Evolutionary conservation across 2,888 invertebrate genomes (phyloP).

Genomic region (Globia sparganii): DNA sequence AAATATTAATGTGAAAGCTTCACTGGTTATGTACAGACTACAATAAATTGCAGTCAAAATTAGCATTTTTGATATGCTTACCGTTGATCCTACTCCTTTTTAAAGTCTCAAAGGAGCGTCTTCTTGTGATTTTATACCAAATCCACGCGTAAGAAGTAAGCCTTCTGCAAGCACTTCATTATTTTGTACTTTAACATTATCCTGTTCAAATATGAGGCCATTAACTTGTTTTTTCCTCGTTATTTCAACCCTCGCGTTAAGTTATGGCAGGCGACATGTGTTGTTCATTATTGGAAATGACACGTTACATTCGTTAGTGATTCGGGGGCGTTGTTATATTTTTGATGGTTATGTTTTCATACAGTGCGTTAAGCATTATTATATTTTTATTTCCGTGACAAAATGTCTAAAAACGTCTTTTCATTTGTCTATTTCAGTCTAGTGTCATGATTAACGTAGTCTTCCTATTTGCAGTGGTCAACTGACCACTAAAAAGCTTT

Average conservation of each 20-base stretch:
- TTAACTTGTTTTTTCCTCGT: constrained; percentile 64
- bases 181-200: constrained; percentile 39
- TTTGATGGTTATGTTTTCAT: constrained; percentile 20
- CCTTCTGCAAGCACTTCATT: constrained; percentile 34
- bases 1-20: not conserved
- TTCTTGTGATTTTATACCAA: not conserved
- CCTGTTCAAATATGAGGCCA: constrained; percentile 59
- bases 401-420: not conserved
- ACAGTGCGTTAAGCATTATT: not conserved
- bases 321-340: constrained; percentile 51
- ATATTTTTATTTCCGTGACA: not conserved
- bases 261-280: constrained; percentile 75
- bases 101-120: not conserved
- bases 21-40: not conserved
- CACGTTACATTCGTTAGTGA: constrained; percentile 69
- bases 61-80: not conserved
- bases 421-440: not conserved
- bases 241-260: constrained; percentile 66
- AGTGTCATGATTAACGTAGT: not conserved
- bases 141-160: constrained; percentile 8
- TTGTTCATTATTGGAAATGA: constrained; percentile 77
- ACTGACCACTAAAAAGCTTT: no score
- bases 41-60: not conserved
- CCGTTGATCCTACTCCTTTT: not conserved
- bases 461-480: no score